phyloP scores from a whole-genome alignment of 2,113 vertebrate species.

The Sapayoa aenigma region DNA sequence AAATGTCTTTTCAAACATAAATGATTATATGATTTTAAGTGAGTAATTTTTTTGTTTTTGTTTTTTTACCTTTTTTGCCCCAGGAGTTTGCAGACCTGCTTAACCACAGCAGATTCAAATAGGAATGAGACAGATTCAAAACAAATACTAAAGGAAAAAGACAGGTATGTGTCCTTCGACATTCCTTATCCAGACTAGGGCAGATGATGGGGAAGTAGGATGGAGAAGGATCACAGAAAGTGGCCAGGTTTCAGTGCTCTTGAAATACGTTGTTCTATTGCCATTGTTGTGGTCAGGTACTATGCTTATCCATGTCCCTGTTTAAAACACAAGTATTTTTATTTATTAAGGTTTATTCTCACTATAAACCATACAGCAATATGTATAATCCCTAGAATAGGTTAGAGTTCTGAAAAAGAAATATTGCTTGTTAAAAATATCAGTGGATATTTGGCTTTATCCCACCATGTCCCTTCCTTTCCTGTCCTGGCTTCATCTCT shows the following conservation, averaged over 20 bases:
- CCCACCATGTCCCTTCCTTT: neutral
- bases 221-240: neutral
- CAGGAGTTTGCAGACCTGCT: neutral
- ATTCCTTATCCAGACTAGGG: neutral
- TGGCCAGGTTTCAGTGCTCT: neutral
- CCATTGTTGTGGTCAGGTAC: neutral
- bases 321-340: neutral
- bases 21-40: neutral
- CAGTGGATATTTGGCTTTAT: rapidly evolving
- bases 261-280: neutral
- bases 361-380: neutral
- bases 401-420: neutral
- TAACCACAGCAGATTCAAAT: neutral
- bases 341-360: neutral
- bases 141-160: neutral
- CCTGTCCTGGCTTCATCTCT: neutral
- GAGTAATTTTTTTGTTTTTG: neutral
- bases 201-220: neutral
- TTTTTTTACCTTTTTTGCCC: neutral
- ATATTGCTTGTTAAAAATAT: neutral
- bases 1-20: neutral
- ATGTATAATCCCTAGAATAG: neutral
- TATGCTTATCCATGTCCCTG: neutral
- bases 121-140: neutral
- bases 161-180: neutral